Evolutionary conservation across 1,140 invertebrate genomes (phyloP).

Genomic region (Anastatus disparis): DNA sequence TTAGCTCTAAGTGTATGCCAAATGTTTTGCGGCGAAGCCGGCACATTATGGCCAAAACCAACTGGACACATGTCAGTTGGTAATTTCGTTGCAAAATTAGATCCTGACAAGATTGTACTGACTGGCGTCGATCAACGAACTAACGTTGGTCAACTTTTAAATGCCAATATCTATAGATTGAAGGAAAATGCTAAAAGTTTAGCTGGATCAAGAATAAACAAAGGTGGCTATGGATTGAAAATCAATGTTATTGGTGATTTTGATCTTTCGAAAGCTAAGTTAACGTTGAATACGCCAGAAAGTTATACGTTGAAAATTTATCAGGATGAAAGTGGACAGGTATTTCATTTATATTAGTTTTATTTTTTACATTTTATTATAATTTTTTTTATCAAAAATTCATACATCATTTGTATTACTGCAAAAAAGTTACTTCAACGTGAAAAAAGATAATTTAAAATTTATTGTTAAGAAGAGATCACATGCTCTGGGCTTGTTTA

Average conservation of each 20-base stretch:
- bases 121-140: constrained; percentile 57
- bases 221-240: constrained; percentile 51
- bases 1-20: constrained; percentile 56
- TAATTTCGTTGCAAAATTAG: constrained; percentile 70
- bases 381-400: no score
- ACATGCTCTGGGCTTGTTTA: no score
- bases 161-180: constrained; percentile 56
- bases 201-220: constrained; percentile 1
- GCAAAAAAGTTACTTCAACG: no score
- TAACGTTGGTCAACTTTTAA: constrained; percentile 61
- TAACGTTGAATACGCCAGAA: constrained; percentile 75
- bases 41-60: constrained; percentile 79
- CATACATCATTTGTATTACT: no score
- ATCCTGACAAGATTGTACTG: constrained; percentile 69
- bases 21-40: constrained; percentile 62
- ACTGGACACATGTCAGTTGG: constrained; percentile 73
- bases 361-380: no score
- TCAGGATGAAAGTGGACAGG: constrained; percentile 47
- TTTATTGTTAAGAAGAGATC: no score
- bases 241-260: constrained; percentile 51
- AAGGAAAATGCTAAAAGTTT: constrained; percentile 45
- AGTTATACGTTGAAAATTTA: constrained; percentile 72
- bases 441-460: no score
- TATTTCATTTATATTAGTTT: constrained; percentile 7
- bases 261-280: constrained; percentile 41